Conservation (phyloP, 2,113 vertebrate species). For the Chaetorhynchus papuensis region DNA sequence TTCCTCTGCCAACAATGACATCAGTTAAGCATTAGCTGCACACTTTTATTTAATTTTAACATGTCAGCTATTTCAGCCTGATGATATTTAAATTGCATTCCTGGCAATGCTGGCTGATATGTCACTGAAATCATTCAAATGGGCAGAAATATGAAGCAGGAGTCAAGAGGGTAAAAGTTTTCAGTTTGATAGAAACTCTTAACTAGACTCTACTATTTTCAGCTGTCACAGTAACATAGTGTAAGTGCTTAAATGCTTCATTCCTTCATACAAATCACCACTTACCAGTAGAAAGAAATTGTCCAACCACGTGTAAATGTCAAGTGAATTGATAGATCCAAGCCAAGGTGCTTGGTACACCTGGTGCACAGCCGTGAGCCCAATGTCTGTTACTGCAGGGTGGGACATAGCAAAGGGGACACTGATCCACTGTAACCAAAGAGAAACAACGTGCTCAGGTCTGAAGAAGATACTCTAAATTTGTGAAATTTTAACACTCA, state of each 20-base stretch:
- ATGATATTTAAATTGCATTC: slow-evolving; percentile 20
- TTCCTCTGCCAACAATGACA: slow-evolving; percentile 5
- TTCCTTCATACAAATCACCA: not conserved
- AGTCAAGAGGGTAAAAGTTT: slow-evolving; percentile 14
- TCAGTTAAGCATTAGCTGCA: not conserved
- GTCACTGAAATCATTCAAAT: slow-evolving; percentile 2
- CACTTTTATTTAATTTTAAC: slow-evolving; percentile 8
- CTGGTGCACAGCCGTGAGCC: slow-evolving; percentile 78
- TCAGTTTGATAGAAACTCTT: not conserved
- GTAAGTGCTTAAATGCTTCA: not conserved
- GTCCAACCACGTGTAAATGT: slow-evolving; percentile 89
- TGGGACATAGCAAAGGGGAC: slow-evolving; percentile 92
- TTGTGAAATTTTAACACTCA: not conserved
- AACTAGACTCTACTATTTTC: not conserved
- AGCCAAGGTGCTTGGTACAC: slow-evolving; percentile 90
- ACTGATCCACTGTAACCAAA: slow-evolving; percentile 89
- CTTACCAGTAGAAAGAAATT: slow-evolving; percentile 91
- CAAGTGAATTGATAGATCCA: slow-evolving; percentile 78
- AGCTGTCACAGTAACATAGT: not conserved
- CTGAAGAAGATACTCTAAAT: not conserved
- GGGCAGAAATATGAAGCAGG: not conserved
- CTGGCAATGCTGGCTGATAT: not conserved
- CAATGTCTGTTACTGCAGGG: slow-evolving; percentile 89
- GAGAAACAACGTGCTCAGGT: not conserved
- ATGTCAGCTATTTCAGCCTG: not conserved